Evolutionary conservation across 2,888 invertebrate genomes (phyloP).

Genomic region (Leptarthrus brevirostris): DNA sequence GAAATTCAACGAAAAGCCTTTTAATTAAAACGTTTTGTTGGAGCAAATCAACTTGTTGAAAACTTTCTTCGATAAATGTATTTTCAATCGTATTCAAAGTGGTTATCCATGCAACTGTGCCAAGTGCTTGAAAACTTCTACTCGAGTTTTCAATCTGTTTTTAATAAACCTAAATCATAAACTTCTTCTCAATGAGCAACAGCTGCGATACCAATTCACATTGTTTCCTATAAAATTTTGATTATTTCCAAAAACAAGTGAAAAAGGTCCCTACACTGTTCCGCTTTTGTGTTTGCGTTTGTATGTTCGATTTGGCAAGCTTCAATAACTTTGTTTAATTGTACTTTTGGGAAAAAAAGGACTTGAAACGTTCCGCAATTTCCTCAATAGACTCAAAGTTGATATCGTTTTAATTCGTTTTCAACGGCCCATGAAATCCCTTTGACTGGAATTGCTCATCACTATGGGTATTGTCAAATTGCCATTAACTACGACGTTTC

Average conservation of each 20-base stretch:
- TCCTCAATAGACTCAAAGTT: too few species aligned
- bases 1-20: not conserved
- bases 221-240: not conserved
- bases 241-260: not conserved
- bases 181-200: not conserved
- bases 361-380: too few species aligned
- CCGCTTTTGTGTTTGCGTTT: not conserved
- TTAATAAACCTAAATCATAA: constrained; percentile 3
- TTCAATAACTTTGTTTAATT: not conserved
- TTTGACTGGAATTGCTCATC: too few species aligned
- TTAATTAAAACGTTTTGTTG: not conserved
- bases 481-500: too few species aligned
- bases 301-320: not conserved
- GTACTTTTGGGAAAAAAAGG: too few species aligned
- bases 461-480: too few species aligned
- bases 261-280: not conserved
- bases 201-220: not conserved
- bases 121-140: not conserved
- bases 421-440: too few species aligned
- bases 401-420: too few species aligned
- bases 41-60: not conserved
- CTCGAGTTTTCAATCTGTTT: not conserved
- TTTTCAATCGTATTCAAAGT: constrained; percentile 1
- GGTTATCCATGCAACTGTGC: not conserved
- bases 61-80: not conserved